A percentile compares a stretch with the other conserved stretches of the same genome.
These are phyloP conservation scores for Amphiprion clarkii DNA, from an alignment of 2,797 vertebrate genomes.

Conservation along the genomic window DNA sequence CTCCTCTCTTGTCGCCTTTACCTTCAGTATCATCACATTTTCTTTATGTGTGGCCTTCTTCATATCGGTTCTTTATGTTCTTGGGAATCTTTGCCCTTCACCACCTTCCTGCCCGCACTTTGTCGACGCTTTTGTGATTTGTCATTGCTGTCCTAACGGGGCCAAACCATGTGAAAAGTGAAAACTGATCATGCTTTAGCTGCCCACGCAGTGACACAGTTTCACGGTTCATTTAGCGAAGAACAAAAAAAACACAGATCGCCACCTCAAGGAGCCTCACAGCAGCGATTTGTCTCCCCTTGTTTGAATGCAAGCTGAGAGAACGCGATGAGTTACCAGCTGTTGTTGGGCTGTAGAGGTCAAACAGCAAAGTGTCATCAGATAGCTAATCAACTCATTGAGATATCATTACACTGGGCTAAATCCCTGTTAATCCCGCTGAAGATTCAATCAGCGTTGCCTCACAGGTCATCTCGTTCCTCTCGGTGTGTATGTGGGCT, in stretches of 20 bases:
- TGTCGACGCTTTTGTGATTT: conserved; percentile 36
- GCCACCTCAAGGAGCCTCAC: conserved; percentile 39
- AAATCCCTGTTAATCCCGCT: conserved; percentile 82
- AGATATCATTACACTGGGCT: conserved; percentile 82
- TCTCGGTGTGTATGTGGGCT: conserved; percentile 50
- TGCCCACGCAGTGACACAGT: conserved; percentile 54
- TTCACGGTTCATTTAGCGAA: conserved; percentile 56
- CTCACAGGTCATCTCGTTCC: conserved; percentile 71
- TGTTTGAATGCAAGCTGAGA: conserved; percentile 39
- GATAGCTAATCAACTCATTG: conserved; percentile 83
- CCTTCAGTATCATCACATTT: conserved; percentile 17
- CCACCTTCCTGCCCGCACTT: conserved; percentile 22
- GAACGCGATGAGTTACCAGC: conserved; percentile 51
- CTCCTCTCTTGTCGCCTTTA: conserved; percentile 2
- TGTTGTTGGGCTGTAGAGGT: conserved; percentile 76
- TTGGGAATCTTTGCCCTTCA: conserved; percentile 46
- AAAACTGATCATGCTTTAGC: conserved; percentile 40
- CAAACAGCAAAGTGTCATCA: conserved; percentile 77
- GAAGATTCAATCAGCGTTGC: conserved; percentile 81
- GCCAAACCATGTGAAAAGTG: conserved; percentile 35
- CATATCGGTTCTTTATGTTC: conserved; percentile 20
- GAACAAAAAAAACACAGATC: conserved; percentile 21
- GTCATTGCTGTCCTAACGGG: conserved; percentile 30
- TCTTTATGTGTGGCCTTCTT: conserved; percentile 9
- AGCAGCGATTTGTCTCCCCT: conserved; percentile 12